Conservation (phyloP, 2,113 vertebrate genomes). For the Candoia aspera region DNA sequence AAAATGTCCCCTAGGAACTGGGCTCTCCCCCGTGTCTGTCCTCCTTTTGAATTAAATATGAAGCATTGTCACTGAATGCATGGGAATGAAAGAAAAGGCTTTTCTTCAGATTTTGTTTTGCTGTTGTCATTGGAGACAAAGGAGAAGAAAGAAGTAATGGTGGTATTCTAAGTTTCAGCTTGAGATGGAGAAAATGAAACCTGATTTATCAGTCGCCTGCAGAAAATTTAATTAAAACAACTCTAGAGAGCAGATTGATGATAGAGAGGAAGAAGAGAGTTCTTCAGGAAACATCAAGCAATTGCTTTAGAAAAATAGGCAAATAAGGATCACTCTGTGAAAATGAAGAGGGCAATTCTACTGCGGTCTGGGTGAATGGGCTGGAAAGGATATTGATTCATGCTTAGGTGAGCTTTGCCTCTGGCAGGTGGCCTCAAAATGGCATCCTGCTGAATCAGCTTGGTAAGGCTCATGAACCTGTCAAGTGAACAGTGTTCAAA, state of each 20-base stretch:
- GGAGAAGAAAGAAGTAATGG: background rate
- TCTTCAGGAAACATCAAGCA: no score
- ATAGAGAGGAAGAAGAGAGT: background rate
- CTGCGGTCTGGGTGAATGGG: background rate
- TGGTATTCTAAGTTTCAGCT: slow-evolving; percentile 16
- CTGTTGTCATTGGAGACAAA: slow-evolving; percentile 22
- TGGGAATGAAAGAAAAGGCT: background rate
- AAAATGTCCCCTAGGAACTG: slow-evolving; percentile 13
- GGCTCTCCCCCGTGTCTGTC: background rate
- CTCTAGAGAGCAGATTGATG: background rate
- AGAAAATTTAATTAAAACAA: slow-evolving; percentile 5
- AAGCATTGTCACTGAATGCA: background rate
- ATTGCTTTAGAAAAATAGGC: background rate
- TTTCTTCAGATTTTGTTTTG: background rate
- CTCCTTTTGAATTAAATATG: slow-evolving; percentile 35
- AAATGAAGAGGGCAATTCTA: background rate
- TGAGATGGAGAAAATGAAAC: background rate
- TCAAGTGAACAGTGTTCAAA: background rate
- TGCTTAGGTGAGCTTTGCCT: background rate
- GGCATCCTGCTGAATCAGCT: background rate
- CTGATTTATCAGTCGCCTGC: background rate
- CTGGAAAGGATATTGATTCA: background rate
- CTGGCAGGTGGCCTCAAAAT: background rate
- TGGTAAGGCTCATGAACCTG: background rate
- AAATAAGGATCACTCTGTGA: background rate